Base-by-base conservation (phyloP, 2,888 invertebrate genomes). In the Temnothorax unifasciatus region DNA sequence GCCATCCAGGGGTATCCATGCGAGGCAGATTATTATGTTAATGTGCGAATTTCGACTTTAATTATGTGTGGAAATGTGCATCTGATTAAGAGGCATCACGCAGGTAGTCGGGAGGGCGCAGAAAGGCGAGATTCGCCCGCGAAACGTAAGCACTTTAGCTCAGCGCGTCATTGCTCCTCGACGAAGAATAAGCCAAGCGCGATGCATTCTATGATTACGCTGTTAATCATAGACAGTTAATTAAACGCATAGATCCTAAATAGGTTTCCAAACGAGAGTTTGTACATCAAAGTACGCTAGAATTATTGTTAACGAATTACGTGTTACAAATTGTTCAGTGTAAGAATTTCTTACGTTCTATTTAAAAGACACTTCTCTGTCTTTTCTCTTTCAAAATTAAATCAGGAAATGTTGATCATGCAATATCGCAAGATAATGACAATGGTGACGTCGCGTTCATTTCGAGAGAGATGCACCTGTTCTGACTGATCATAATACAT, bases 11-110 rank as follows among this genome's bases (percentile, higher is more conserved):
- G 74, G 87, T 73, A 83, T 79, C 88, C 82, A 64, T 69, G 77
- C 87, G 87, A 79, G 73, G 59, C 75, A 75, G 85, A 85, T 88
- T 83, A 83, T 88, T 86, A 88, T 81, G 81, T 75, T 83, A 83
- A 83, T 74, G 68, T 76, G 81, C 76, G 81, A 86, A 86, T 85
- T 59, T 82, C 41, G 83, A 68, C 68, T 82, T 83, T 86, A 85
- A 88, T 86, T 81, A 83, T 54, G 79, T 86, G 82, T 73, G 84
- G 82, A 83, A 79, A 50, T 38, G 76, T 47, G n/a, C 59, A 69
- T 76, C 57, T 66, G 66, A 82, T 76, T 66, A 82, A 64, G 76
- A 66, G 47, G 64, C n/a, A 82, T 66, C 66, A 41, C 47, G 66
- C 66, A 41, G 34, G 54, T 59, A 71, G 82, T 4, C 15, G 25